Conservation (phyloP, 1,140 invertebrate genomes). For the Amyelois transitella region DNA sequence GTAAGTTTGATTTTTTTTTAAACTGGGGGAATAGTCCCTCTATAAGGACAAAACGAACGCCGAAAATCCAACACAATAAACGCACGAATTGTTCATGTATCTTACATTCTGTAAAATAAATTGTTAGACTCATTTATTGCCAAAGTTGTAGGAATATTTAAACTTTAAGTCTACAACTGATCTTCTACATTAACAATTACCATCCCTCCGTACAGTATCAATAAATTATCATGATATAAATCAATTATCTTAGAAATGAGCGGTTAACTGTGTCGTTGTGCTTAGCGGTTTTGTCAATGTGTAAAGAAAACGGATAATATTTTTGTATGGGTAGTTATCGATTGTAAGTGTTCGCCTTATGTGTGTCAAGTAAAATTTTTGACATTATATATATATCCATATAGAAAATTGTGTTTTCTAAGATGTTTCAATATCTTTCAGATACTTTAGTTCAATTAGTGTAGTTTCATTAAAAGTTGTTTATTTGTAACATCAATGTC, state of each 20-base stretch:
- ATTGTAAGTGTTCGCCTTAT: constrained; percentile 46
- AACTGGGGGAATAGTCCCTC: no score
- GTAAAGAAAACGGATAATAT: constrained; percentile 67
- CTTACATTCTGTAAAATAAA: neutral
- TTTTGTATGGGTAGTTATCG: constrained; percentile 64
- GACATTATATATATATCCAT: no score
- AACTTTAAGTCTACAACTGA: constrained; percentile 1
- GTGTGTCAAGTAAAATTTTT: neutral
- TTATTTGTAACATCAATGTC: constrained; percentile 46
- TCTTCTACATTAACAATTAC: constrained; percentile 14
- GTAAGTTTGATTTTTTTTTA: no score
- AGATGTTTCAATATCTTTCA: constrained; percentile 28
- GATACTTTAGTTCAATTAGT: constrained; percentile 11
- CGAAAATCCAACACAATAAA: no score
- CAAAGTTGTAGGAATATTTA: constrained; percentile 7
- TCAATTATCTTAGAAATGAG: neutral
- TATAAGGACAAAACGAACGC: no score
- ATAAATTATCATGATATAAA: neutral
- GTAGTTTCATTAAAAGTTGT: constrained; percentile 10
- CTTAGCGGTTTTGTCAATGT: constrained; percentile 51
- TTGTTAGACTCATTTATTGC: constrained; percentile 13
- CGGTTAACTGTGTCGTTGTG: constrained; percentile 31
- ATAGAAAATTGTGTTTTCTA: constrained; percentile 16
- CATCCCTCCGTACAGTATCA: constrained; percentile 30
- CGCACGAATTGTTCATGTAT: no score